Evolutionary conservation across 1,140 invertebrate species (phyloP).

Genomic region (Calephelis nemesis): DNA sequence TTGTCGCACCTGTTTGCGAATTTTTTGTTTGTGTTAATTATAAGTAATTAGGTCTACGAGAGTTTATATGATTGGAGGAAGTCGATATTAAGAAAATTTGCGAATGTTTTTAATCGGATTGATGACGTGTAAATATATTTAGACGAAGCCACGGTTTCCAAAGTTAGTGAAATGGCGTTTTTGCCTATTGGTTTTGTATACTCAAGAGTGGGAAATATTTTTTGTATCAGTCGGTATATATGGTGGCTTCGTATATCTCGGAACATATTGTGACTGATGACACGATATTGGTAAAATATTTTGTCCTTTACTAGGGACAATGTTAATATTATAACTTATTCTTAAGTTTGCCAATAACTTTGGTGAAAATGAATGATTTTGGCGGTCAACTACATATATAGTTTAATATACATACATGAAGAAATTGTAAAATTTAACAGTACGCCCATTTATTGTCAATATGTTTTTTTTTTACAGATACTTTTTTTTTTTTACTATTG

Average conservation of each 20-base stretch:
- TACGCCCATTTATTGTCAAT: too few species aligned
- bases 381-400: too few species aligned
- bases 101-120: slow-evolving; percentile 19
- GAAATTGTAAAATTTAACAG: too few species aligned
- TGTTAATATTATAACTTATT: background rate
- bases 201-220: slow-evolving; percentile 6
- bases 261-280: slow-evolving; percentile 7
- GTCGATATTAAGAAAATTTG: slow-evolving; percentile 14
- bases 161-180: background rate
- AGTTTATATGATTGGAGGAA: slow-evolving; percentile 20
- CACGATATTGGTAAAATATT: slow-evolving; percentile 6
- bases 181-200: slow-evolving; percentile 6
- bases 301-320: background rate
- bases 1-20: slow-evolving; percentile 35
- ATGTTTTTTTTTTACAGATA: too few species aligned
- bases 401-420: too few species aligned
- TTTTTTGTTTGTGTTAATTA: slow-evolving; percentile 29
- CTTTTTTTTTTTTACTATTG: too few species aligned
- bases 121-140: slow-evolving; percentile 21
- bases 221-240: background rate
- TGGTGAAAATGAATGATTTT: too few species aligned
- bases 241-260: slow-evolving; percentile 5
- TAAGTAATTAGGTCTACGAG: slow-evolving; percentile 24
- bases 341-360: too few species aligned
- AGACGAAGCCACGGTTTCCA: slow-evolving; percentile 5